Evolutionary conservation across 2,113 vertebrate genomes (phyloP), one percentile per base, ranked within the genome.

Genomic region (Anolis sagrei): DNA sequence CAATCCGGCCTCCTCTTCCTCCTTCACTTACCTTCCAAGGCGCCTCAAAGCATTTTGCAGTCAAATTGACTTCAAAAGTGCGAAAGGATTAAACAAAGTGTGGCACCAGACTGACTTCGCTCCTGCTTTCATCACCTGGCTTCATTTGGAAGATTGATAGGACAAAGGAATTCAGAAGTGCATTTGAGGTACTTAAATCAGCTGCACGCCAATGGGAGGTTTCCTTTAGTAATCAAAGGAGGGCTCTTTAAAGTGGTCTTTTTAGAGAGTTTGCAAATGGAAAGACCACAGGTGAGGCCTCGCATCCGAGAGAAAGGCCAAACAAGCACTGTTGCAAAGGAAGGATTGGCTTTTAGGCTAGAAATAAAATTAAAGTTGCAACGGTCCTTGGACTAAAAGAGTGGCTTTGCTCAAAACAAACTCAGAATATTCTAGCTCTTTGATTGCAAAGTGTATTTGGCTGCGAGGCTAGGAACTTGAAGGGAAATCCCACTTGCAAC

Each of bases 181-280:
- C 86, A 64, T 90, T 84, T 29, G 89, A 91, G 88, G 93, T 79
- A 89, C 85, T 84, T 44, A 86, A 91, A 92, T 83, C 81, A 92
- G 86, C 89, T 84, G 76, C 66, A 89, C 81, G 84, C 90, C 49
- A 58, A 58, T 21, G 16, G 44, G 16, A 32, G 29, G 83, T 0
- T 0, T 82, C 86, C 64, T 61, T 39, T 88, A 32, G 76, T 79
- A 16, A 62, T 29, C 81, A 87, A 51, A 86, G 64, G 64, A 74
- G 69, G 49, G 21, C 84, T 21, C 73, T 77, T 85, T 87, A 86
- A 76, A 27, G 21, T 1, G 66, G 2, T 54, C 44, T 27, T 14
- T 48, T n/a, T 39, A 51, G 44, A 51, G 27, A 48, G 16, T 76
- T 48, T 51, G 48, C 39, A 48, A 27, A 51, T 11, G 29, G 27